Evolutionary conservation across 23 tunicate genomes (phyloP), one percentile per base, ranked within the genome.

Genomic region (Oikopleura vanhoeffeni): DNA sequence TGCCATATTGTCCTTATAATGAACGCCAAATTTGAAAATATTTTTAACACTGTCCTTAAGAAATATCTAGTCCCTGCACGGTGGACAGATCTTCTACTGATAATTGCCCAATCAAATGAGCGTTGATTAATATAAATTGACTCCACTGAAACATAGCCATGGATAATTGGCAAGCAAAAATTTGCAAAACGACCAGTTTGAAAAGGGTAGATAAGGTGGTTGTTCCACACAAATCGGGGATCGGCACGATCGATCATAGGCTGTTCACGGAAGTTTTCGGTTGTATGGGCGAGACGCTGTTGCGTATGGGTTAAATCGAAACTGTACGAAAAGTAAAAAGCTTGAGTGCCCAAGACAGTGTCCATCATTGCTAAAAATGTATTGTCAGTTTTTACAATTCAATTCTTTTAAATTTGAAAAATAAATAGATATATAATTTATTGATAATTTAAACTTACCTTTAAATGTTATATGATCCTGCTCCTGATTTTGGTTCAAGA

Each of bases 161-260:
- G 98, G 87, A 90, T 87, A 40, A 93, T 87, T 2, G 98, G 98
- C 8, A 85, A 76, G 40, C 87, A 40, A 40, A 93, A 93, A n/a
- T n/a, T n/a, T n/a, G n/a, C n/a, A n/a, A n/a, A n/a, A n/a, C n/a
- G n/a, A n/a, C n/a, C n/a, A n/a, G n/a, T n/a, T n/a, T n/a, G n/a
- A n/a, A n/a, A n/a, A 18, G 60, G 60, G 18, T 49, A 18, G 60
- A 93, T 82, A 0, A 87, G 91, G 76, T 86, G 85, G 34, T 84
- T 64, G 85, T 93, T 93, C 98, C 98, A 93, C 28, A 93, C 57
- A 83, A 93, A 93, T 60, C 98, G 88, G 85, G 83, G 89, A 75
- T 93, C 98, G 27, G 93, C 93, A 28, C 93, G 67, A 0, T 27
- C 0, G 57, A 84, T 41, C 39, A 90, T 41, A 24, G 88, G 86